These are phyloP conservation scores for Orchestes rusci DNA, from an alignment of 2,888 invertebrate genomes.

Conservation along the genomic window DNA sequence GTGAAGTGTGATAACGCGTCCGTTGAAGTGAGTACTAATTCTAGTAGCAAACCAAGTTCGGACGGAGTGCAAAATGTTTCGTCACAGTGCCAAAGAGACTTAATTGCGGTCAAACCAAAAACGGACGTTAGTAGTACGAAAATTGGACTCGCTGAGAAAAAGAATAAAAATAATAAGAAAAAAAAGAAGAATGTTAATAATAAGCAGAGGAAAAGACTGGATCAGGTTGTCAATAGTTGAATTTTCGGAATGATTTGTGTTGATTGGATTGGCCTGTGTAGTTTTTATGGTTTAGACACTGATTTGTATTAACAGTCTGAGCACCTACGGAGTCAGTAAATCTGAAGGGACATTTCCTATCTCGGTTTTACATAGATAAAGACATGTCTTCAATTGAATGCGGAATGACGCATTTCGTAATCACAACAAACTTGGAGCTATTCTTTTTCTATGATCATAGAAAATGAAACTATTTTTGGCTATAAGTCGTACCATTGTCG, in stretches of 20 bases:
- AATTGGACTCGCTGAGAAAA: constrained; percentile 32
- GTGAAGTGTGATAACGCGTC: constrained; percentile 18
- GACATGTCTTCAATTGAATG: no score
- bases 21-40: constrained; percentile 27
- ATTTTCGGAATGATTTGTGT: constrained; percentile 12
- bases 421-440: no score
- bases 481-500: no score
- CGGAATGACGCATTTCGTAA: no score
- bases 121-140: constrained; percentile 34
- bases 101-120: constrained; percentile 35
- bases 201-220: constrained; percentile 44
- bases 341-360: no score
- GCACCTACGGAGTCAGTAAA: constrained; percentile 5
- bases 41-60: constrained; percentile 23
- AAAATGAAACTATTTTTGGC: no score
- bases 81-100: constrained; percentile 44
- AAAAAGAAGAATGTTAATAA: constrained; percentile 38
- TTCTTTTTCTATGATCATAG: no score
- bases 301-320: constrained; percentile 17
- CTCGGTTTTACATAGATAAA: no score
- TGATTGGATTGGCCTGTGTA: constrained; percentile 14
- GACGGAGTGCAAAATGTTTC: constrained; percentile 31
- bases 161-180: constrained; percentile 48
- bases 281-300: constrained; percentile 3
- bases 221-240: constrained; percentile 25